A percentile compares a stretch with the other conserved stretches of the same genome.
phyloP scores from a whole-genome alignment of 1,140 invertebrate genomes.

The Aricia agestis region DNA sequence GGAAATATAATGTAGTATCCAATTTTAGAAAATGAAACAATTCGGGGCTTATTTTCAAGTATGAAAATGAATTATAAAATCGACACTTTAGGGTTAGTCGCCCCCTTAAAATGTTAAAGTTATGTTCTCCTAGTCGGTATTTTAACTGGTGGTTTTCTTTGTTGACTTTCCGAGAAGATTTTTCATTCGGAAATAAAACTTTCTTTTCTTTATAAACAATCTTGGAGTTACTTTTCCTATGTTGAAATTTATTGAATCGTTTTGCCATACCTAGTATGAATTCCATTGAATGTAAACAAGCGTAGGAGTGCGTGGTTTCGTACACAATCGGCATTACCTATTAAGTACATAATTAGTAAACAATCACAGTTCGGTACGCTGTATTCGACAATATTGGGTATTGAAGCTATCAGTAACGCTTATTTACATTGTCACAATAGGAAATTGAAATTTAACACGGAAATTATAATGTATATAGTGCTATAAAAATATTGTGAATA shows the following conservation, averaged over 20 bases:
- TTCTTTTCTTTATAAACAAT: too few relatives aligned
- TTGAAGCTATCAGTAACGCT: neutral
- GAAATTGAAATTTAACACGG: neutral
- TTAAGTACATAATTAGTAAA: conserved; percentile 25
- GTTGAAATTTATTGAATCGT: neutral
- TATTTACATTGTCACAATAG: neutral
- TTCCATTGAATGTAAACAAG: neutral
- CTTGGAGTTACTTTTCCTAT: too few relatives aligned
- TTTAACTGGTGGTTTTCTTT: too few relatives aligned
- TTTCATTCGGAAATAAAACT: too few relatives aligned
- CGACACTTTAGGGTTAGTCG: too few relatives aligned
- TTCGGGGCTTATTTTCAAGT: too few relatives aligned
- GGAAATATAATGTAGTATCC: too few relatives aligned
- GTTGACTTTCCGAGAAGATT: too few relatives aligned
- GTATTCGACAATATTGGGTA: neutral
- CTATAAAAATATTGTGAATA: neutral
- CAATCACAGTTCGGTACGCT: neutral
- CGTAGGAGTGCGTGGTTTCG: conserved; percentile 18
- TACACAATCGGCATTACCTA: conserved; percentile 34
- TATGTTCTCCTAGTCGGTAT: too few relatives aligned
- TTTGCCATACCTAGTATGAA: neutral
- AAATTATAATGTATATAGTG: neutral
- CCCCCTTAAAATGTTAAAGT: too few relatives aligned
- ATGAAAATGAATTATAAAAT: too few relatives aligned
- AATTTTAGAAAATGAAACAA: too few relatives aligned